Base-by-base conservation (phyloP, 2,113 vertebrate genomes). In the Ascaphus truei region DNA sequence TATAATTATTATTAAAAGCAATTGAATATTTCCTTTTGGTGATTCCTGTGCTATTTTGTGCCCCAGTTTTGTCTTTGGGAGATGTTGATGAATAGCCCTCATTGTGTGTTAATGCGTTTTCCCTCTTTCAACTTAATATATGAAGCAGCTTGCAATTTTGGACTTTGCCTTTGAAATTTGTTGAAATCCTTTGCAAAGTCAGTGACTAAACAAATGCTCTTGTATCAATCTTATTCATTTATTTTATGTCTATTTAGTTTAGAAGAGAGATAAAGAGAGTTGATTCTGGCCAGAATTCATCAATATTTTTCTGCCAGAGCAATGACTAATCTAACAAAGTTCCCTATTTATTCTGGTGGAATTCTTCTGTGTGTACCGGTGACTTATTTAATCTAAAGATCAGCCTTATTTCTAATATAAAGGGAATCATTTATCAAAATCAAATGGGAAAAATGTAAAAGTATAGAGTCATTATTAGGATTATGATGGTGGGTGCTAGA, bases 311-410 rank as follows among this genome's bases (percentile, higher is more conserved):
- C 57, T 43, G 57, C 57, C 18, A 34, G 36, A 27, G 33, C 36
- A 41, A 41, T 41, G 12, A 41, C 57, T 27, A 60, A 60, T 60
- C 36, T 41, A 60, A 60, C 26, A 41, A 60, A 43, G 36, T 41
- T 41, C 25, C 22, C 57, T 60, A 27, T 41, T 25, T n/a, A 39
- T 51, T 51, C 48, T 26, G 37, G 25, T 41, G 20, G 41, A 34
- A 60, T n/a, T n/a, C n/a, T n/a, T n/a, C 37, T 2, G n/a, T 43
- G 57, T 9, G 37, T 60, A 22, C 16, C 41, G n/a, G 23, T 41
- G 57, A 60, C 27, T 60, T 60, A 29, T 60, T 41, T 41, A 60
- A 29, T 43, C 57, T 60, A 25, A 39, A n/a, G 34, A 60, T 60
- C 25, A 41, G 7, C 23, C 27, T 60, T 11, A 1, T 23, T 36